phyloP scores from a whole-genome alignment of 2,797 vertebrate species.

The Pogoniulus pusillus region DNA sequence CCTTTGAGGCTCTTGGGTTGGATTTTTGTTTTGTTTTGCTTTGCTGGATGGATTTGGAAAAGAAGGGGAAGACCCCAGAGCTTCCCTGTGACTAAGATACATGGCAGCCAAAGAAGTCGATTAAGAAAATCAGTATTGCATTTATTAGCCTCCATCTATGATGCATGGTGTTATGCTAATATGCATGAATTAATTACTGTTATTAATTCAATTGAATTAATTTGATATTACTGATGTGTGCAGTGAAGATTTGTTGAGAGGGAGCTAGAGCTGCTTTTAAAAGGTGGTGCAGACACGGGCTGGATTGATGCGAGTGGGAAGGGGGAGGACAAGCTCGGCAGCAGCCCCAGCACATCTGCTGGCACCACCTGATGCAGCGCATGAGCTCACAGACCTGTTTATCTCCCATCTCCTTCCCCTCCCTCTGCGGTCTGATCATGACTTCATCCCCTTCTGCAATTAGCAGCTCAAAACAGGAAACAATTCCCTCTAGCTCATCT shows the following conservation, averaged over 20 bases:
- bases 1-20: background rate
- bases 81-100: slow-evolving; percentile 57
- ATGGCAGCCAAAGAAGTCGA: slow-evolving; percentile 50
- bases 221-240: slow-evolving; percentile 48
- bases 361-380: slow-evolving; percentile 21
- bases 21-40: background rate
- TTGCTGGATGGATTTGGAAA: background rate
- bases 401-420: background rate
- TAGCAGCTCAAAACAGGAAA: background rate
- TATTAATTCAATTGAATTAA: slow-evolving; percentile 74
- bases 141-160: slow-evolving; percentile 70
- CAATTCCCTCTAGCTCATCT: background rate
- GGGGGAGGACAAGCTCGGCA: background rate
- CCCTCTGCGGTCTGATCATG: background rate
- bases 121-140: slow-evolving; percentile 71
- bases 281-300: background rate
- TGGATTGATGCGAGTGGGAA: background rate
- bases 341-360: slow-evolving; percentile 33
- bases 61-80: slow-evolving; percentile 23
- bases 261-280: background rate
- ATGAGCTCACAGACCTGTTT: background rate
- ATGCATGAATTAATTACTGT: slow-evolving; percentile 72
- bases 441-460: background rate
- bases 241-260: slow-evolving; percentile 39
- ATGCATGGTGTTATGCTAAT: slow-evolving; percentile 72